These are phyloP conservation scores for Caenorhabditis japonica DNA, from an alignment of 2,888 invertebrate genomes.

Conservation along the genomic window DNA sequence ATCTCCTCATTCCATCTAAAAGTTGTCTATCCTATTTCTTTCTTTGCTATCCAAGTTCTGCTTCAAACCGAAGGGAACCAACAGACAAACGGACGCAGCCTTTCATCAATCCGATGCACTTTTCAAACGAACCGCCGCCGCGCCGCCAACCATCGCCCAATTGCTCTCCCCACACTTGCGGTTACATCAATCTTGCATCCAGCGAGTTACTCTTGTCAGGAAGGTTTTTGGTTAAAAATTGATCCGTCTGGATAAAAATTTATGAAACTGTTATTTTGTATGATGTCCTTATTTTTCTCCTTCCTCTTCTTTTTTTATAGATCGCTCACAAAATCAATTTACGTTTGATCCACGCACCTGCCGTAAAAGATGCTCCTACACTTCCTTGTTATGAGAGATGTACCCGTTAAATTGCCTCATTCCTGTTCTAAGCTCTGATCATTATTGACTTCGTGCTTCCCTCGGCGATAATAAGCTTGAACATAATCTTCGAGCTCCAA, in stretches of 20 bases:
- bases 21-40: too few species aligned
- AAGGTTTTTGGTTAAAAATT: slow-evolving; percentile 42
- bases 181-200: slow-evolving; percentile 44
- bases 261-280: slow-evolving; percentile 38
- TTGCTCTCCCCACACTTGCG: slow-evolving; percentile 22
- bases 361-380: slow-evolving; percentile 1
- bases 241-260: slow-evolving; percentile 43
- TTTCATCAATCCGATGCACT: slow-evolving; percentile 50
- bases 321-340: too few species aligned
- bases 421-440: too few species aligned
- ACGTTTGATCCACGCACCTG: too few species aligned
- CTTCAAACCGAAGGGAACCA: too few species aligned
- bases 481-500: slow-evolving; percentile 3
- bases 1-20: too few species aligned
- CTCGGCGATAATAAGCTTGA: background rate
- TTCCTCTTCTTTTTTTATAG: slow-evolving; percentile 9
- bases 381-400: slow-evolving; percentile 23
- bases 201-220: slow-evolving; percentile 18
- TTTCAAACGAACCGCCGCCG: slow-evolving; percentile 35
- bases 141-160: background rate
- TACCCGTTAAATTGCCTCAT: too few species aligned
- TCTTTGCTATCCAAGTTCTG: too few species aligned
- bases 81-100: background rate
- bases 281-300: too few species aligned
- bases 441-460: background rate